Base-by-base conservation (phyloP, 2,797 vertebrate genomes). In the Hypotaenidia philippensis region DNA sequence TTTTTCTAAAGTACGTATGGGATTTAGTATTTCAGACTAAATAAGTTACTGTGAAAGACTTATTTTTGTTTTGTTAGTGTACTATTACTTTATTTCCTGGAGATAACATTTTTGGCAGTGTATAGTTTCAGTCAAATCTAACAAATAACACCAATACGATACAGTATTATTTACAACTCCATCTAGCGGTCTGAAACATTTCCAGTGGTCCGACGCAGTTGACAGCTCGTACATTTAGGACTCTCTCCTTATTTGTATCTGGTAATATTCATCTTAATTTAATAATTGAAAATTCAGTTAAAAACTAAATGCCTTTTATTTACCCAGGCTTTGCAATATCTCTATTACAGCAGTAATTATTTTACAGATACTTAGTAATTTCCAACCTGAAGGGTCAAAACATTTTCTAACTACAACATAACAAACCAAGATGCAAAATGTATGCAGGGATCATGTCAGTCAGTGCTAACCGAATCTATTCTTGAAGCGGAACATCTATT, bases 131-230 rank as follows among this genome's bases (percentile, higher is more conserved):
- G 68, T 27, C 74, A 59, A 93, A 77, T 65, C 52, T 44, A 85
- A 60, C 55, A 93, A 64, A 66, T 83, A 64, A 25, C 82, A 94
- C 66, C 90, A 87, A 71, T 53, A 66, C 57, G 86, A 66, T 53
- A 66, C 63, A 52, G 22, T 53, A 32, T 53, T 97, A 95, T 97
- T 98, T 95, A 89, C 77, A 94, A 40, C 94, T 36, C 96, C 95
- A 97, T 71, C 97, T 97, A 97, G 95, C 31, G 89, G 96, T 87
- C 92, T 89, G 78, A 94, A 65, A 7, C 31, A 76, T 88, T 64
- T 36, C 44, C 56, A 68, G 14, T 41, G 49, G 23, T 56, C 77
- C 69, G 85, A 68, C 14, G 77, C 60, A 63, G 84, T 22, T 47
- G n/a, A 53, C 55, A 27, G 72, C 50, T 49, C 79, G 13, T 27